Base-by-base conservation (phyloP, 2,113 vertebrate genomes). In the Pachycephala philippinensis region DNA sequence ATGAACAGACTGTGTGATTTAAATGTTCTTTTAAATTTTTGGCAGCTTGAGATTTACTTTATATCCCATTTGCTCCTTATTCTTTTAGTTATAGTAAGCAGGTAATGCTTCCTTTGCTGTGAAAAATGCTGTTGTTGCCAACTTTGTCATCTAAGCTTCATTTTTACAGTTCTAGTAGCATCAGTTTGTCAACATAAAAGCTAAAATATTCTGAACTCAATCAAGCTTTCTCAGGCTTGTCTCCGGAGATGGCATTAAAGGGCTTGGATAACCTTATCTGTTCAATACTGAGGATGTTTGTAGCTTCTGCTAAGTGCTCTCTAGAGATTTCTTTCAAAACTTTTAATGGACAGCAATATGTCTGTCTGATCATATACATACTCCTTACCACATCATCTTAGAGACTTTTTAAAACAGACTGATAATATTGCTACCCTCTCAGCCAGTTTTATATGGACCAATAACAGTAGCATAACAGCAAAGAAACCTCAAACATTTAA, bases 181-280 rank as follows among this genome's bases (percentile, higher is more conserved):
- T 83, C 74, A 77, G 33, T 94, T 93, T 97, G 74, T 91, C 81
- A 96, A 88, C 57, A 66, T 93, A 87, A 94, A 94, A 95, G 60
- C 42, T 84, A 89, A 94, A 95, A 87, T 87, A 95, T 94, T 95
- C 89, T 71, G 80, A 94, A 90, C 61, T 88, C 83, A 90, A 75
- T 90, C 63, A 92, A 54, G 28, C 28, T 92, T 90, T 92, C 79
- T 56, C 64, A 90, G 45, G 10, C 44, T 93, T 85, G 40, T 85
- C 59, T 96, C 91, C 0, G 0, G 83, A 91, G 40, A 30, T 79
- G 50, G 21, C 27, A 69, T 91, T 93, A 92, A 66, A 70, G 49
- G 59, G n/a, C 60, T 87, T 77, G n/a, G 54, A 86, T 71, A 86
- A 66, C 31, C 72, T 71, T 93, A 92, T 86, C 61, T 90, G 11